These are phyloP conservation scores for Artemisiospiza belli DNA, from an alignment of 2,113 vertebrate genomes.

Conservation along the genomic window DNA sequence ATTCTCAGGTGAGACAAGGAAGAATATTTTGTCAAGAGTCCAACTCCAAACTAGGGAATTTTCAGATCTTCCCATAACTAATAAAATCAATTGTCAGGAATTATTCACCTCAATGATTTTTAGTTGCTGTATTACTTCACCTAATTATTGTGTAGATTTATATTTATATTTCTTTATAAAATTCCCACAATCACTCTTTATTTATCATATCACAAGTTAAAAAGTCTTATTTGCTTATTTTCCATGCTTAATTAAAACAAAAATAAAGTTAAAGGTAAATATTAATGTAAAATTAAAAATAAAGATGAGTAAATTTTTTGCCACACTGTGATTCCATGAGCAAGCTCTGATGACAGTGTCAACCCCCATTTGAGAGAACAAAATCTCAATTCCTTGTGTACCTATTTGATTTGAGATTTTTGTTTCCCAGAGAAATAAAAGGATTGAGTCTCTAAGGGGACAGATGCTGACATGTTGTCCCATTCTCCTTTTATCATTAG, in stretches of 20 bases:
- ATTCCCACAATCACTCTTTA: neutral
- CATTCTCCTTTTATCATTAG: neutral
- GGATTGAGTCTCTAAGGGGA: neutral
- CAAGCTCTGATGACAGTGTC: neutral
- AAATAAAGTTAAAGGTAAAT: neutral
- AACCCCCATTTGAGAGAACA: fast-evolving
- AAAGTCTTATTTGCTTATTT: neutral
- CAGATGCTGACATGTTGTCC: neutral
- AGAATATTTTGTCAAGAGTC: neutral
- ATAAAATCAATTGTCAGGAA: neutral
- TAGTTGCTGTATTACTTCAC: slow-evolving; percentile 35
- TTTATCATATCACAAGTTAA: neutral
- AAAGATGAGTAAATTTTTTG: neutral
- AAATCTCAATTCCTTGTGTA: neutral
- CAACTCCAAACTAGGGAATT: neutral
- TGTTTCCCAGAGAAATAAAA: neutral
- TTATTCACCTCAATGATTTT: slow-evolving; percentile 32
- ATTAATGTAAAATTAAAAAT: neutral
- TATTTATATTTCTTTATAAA: neutral
- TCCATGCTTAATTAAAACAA: neutral
- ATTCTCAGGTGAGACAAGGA: fast-evolving
- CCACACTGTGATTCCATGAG: neutral
- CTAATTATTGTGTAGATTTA: slow-evolving; percentile 4
- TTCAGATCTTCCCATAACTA: neutral
- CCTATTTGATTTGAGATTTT: neutral